Conservation (phyloP, 2,888 invertebrate species). For the Synergus gifuensis region DNA sequence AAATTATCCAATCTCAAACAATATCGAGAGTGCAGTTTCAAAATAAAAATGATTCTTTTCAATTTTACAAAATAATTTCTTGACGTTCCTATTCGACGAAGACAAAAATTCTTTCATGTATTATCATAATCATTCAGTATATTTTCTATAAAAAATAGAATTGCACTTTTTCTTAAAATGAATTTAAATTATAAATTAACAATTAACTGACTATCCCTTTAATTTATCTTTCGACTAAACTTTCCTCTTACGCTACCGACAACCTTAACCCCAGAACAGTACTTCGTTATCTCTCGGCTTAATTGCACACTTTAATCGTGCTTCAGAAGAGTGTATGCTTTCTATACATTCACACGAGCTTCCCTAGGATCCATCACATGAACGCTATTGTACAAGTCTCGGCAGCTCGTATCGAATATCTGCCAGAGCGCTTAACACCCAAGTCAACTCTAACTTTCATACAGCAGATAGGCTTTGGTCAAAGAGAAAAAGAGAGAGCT, state of each 20-base stretch:
- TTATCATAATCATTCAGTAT: background rate
- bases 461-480: slow-evolving; percentile 10
- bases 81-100: too few relatives aligned
- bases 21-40: background rate
- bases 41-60: background rate
- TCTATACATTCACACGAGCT: slow-evolving; percentile 46
- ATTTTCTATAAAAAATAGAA: background rate
- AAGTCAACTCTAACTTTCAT: slow-evolving; percentile 36
- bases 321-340: slow-evolving; percentile 50
- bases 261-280: slow-evolving; percentile 26
- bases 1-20: background rate
- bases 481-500: slow-evolving; percentile 20
- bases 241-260: background rate
- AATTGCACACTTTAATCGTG: slow-evolving; percentile 47
- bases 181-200: background rate
- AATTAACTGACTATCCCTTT: background rate
- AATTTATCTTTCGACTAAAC: slow-evolving; percentile 1
- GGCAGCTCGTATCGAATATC: slow-evolving; percentile 52
- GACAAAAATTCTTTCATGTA: too few relatives aligned
- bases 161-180: background rate
- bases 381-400: slow-evolving; percentile 50
- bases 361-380: slow-evolving; percentile 40
- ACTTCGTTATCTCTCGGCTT: slow-evolving; percentile 49
- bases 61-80: background rate
- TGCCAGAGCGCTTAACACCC: slow-evolving; percentile 51